Evolutionary conservation across 2,113 vertebrate genomes (phyloP).

Genomic region (Manacus vitellinus): DNA sequence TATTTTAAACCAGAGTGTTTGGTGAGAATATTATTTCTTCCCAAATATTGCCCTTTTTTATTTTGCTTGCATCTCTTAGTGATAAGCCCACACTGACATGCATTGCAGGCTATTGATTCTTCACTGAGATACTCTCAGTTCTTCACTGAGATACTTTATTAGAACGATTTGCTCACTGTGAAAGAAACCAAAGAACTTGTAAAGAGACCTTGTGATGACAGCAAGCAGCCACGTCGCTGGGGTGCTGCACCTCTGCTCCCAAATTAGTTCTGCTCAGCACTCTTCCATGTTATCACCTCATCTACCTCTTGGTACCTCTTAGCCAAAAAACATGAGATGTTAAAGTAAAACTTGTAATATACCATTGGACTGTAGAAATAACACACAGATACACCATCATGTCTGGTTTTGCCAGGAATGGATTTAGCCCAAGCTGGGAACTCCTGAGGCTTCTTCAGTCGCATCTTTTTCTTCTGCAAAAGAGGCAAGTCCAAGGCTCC

Average conservation of each 20-base stretch:
- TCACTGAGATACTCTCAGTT: not conserved
- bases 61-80: not conserved
- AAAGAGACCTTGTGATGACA: not conserved
- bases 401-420: not conserved
- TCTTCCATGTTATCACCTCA: not conserved
- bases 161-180: not conserved
- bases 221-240: not conserved
- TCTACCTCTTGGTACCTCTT: not conserved
- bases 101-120: not conserved
- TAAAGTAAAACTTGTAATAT: no score
- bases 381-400: no score
- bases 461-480: not conserved
- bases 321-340: no score
- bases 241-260: not conserved
- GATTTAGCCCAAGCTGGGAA: not conserved
- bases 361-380: no score
- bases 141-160: not conserved
- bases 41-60: not conserved
- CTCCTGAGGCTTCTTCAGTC: not conserved
- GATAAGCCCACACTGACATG: not conserved
- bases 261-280: not conserved
- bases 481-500: not conserved
- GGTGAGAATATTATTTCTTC: not conserved
- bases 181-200: not conserved
- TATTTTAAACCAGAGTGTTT: not conserved